Evolutionary conservation across 2,113 vertebrate species (phyloP).

Genomic region (Amblyopsis rosae): DNA sequence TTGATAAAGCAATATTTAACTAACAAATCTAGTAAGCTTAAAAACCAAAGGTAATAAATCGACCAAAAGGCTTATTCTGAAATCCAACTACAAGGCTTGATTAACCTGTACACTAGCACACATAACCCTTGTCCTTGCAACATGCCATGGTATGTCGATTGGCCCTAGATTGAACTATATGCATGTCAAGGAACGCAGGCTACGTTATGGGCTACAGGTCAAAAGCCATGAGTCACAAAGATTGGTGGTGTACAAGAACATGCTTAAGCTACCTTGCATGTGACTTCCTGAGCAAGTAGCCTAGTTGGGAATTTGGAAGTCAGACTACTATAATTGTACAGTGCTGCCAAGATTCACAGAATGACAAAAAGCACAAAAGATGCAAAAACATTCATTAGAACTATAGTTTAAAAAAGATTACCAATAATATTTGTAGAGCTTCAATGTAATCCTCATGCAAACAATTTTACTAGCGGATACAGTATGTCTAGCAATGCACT

Average conservation of each 20-base stretch:
- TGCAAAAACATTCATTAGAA: background rate
- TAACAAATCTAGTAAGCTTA: no score
- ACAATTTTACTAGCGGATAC: slow-evolving; percentile 2
- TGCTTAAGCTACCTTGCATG: slow-evolving; percentile 8
- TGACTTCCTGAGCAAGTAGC: slow-evolving; percentile 4
- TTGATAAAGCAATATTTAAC: no score
- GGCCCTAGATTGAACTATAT: slow-evolving; percentile 7
- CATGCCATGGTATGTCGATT: background rate
- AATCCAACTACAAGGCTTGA: no score
- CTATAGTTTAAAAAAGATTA: background rate
- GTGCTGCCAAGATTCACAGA: background rate
- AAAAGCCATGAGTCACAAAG: slow-evolving; percentile 43
- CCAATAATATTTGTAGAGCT: background rate
- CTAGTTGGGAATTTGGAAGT: background rate
- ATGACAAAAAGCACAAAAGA: background rate
- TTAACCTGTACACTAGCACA: no score
- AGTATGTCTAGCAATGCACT: slow-evolving; percentile 17
- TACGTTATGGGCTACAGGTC: slow-evolving; percentile 42
- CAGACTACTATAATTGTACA: background rate
- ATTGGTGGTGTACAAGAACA: slow-evolving; percentile 17
- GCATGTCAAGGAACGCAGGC: slow-evolving; percentile 17
- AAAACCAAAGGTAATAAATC: no score
- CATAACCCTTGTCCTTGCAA: no score
- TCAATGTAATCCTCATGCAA: background rate
- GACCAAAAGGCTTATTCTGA: no score